These are phyloP conservation scores for Phalacrocorax carbo DNA, from an alignment of 2,113 vertebrate species.

Conservation along the genomic window DNA sequence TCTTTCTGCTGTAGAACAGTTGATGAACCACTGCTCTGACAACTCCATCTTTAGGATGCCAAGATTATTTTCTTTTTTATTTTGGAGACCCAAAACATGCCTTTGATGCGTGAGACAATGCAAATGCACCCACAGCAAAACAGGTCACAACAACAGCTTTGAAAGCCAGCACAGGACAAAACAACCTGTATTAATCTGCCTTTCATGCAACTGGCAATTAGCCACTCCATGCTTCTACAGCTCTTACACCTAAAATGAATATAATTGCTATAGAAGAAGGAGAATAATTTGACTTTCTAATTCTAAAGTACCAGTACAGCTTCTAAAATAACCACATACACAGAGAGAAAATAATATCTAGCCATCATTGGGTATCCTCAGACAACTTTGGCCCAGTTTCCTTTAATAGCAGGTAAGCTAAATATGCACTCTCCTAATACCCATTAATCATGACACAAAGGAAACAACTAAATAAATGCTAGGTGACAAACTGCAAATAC, in stretches of 20 bases:
- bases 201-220: not conserved
- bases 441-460: not conserved
- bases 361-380: not conserved
- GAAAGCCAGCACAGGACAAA: not conserved
- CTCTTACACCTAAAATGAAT: not conserved
- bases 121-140: not conserved
- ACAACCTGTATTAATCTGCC: not conserved
- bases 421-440: not conserved
- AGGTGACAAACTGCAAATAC: not conserved
- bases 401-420: not conserved
- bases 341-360: not conserved
- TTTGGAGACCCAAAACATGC: not conserved
- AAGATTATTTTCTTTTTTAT: not conserved
- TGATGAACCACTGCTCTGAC: not conserved
- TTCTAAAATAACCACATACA: not conserved
- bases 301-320: not conserved
- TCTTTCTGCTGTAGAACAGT: not conserved
- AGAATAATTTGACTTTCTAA: not conserved
- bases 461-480: not conserved
- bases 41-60: not conserved
- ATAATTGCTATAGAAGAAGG: not conserved
- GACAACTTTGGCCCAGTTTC: not conserved
- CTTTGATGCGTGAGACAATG: not conserved
- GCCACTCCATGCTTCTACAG: not conserved
- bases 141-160: not conserved